These are phyloP conservation scores for Cuculus canorus DNA, from an alignment of 2,797 vertebrate species.

Conservation along the genomic window DNA sequence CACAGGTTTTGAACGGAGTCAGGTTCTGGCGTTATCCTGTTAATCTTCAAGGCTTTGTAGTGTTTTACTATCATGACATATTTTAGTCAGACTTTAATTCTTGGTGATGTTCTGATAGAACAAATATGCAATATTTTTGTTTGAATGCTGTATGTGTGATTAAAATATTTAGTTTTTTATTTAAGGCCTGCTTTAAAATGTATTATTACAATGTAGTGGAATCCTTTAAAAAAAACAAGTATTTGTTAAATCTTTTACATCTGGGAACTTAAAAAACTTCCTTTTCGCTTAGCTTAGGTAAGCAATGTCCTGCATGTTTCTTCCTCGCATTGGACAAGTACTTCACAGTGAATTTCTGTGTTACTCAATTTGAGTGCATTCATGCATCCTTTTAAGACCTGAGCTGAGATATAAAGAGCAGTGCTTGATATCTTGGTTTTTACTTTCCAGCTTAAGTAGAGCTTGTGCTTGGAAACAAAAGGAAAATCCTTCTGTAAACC, in stretches of 20 bases:
- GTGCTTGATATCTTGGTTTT: not conserved
- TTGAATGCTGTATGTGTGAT: not conserved
- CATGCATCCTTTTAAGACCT: not conserved
- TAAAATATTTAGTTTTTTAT: not conserved
- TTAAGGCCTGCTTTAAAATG: not conserved
- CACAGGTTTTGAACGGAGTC: not conserved
- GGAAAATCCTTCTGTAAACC: not conserved
- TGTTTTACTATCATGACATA: not conserved
- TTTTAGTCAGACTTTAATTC: not conserved
- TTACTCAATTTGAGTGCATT: not conserved
- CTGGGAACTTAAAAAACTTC: not conserved
- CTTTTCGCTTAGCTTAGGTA: not conserved
- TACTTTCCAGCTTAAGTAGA: not conserved
- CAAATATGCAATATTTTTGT: not conserved
- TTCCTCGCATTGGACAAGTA: too few species aligned
- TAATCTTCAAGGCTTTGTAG: not conserved
- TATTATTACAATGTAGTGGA: not conserved
- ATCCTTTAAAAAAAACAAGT: not conserved
- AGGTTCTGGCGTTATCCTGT: not conserved
- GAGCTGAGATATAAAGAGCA: not conserved
- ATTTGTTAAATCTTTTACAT: not conserved
- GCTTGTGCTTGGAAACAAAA: not conserved
- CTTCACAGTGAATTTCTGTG: not conserved
- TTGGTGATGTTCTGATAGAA: not conserved
- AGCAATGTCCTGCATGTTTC: not conserved